Conservation (phyloP, 1,140 invertebrate genomes). For the Diplogasteroides magnus region DNA sequence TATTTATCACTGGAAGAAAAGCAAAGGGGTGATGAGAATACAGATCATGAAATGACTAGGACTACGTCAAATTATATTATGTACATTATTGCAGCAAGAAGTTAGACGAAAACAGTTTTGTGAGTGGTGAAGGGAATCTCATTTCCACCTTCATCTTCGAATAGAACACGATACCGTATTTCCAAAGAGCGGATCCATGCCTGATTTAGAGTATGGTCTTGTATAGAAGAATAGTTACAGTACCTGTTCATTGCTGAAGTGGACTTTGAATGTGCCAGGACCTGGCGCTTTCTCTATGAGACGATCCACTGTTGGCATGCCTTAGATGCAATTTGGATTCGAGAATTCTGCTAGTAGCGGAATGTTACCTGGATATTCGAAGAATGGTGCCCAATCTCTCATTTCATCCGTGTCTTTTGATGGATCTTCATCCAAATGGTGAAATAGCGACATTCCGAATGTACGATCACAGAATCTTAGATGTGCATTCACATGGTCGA, state of each 20-base stretch:
- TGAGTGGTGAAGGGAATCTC: not conserved
- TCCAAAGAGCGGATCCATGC: not conserved
- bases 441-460: slow-evolving; percentile 29
- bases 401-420: not conserved
- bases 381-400: slow-evolving; percentile 30
- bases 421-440: slow-evolving; percentile 17
- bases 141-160: not conserved
- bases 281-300: slow-evolving; percentile 23
- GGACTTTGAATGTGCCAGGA: slow-evolving; percentile 27
- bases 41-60: no score
- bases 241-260: slow-evolving; percentile 32
- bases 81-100: no score
- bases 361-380: slow-evolving; percentile 31
- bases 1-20: no score
- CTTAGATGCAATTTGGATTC: not conserved
- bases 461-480: slow-evolving; percentile 32
- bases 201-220: no score
- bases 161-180: not conserved
- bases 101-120: not conserved
- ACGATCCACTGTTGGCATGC: slow-evolving; percentile 34
- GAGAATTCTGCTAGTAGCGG: not conserved
- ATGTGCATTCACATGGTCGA: slow-evolving; percentile 6
- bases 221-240: no score
- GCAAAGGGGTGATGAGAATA: no score
- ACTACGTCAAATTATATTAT: no score